Evolutionary conservation across 1,140 invertebrate species (phyloP), one percentile per base, ranked within the genome.

Genomic region (Drosophila punjabiensis): DNA sequence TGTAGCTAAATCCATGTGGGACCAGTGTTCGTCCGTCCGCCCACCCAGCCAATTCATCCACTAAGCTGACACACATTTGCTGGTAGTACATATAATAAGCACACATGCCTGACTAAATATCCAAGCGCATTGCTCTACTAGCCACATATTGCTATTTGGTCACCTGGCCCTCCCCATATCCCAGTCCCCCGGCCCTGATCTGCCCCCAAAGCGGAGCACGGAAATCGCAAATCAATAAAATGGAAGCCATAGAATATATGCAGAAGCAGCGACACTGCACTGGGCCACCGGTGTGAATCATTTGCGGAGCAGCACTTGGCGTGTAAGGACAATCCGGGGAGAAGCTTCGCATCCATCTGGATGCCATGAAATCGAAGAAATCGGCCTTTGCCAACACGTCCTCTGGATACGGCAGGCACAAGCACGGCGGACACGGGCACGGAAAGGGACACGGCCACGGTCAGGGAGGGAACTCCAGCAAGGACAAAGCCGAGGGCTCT

Each of bases 341-440:
- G 18, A 32, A 69, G 28, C 10, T 7, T 18, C 16, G 50, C 50
- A 53, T 53, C 52, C 18, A 47, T 65, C 55, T 79, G 79, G 75
- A 84, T 82, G 87, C 67, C 35, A 92, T 91, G 91, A 92, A 92
- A 84, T 70, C 85, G 16, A 91, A 90, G 70, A 92, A 92, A 70
- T 80, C 79, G 35, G 88, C 88, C 37, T 92, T 92, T 58, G 83
- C 82, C 67, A 89, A 92, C 37, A 82, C 88, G 47, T 90, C 91
- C 39, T 91, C 91, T 28, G 91, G 91, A 43, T 92, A 92, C 83
- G 82, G 91, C 71, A 92, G 64, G 45, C 68, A 91, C 52, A 90
- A 91, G 70, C 87, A 85, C 60, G 50, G 76, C 47, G 35, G 55
- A 11, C 55, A 39, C 60, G 76, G 79, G n/a, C 77, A 85, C 60